A percentile compares a stretch with the other conserved stretches of the same genome.
Evolutionary conservation across 2,888 invertebrate genomes (phyloP).

Genomic region (Drosophila aldrichi): DNA sequence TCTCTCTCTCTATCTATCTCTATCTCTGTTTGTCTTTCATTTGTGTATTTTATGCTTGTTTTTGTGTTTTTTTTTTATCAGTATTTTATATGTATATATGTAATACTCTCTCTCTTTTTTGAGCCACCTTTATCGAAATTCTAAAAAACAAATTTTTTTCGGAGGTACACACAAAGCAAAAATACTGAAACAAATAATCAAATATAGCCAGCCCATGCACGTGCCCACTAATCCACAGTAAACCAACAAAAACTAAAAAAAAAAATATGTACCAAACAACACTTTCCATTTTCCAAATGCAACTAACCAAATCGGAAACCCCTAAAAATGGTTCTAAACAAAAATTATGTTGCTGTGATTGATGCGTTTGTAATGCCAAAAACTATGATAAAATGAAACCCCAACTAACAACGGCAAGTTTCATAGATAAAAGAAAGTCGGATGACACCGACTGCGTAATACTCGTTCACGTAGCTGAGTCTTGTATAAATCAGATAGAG

Average conservation of each 20-base stretch:
- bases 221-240: constrained; percentile 64
- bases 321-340: constrained; percentile 19
- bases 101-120: constrained; percentile 5
- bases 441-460: neutral
- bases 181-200: constrained; percentile 37
- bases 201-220: constrained; percentile 52
- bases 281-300: constrained; percentile 53
- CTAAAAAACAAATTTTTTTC: constrained; percentile 32
- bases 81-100: constrained; percentile 43
- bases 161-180: constrained; percentile 66
- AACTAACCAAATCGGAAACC: constrained; percentile 41
- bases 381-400: constrained; percentile 5
- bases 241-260: neutral
- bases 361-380: constrained; percentile 71
- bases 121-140: constrained; percentile 56
- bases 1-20: constrained; percentile 8
- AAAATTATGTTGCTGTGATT: constrained; percentile 50
- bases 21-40: constrained; percentile 25
- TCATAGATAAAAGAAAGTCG: constrained; percentile 52
- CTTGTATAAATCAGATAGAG: no score
- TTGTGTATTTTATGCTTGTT: constrained; percentile 62
- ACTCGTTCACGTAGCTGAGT: constrained; percentile 2
- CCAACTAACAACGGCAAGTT: constrained; percentile 52
- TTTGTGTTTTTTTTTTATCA: constrained; percentile 32
- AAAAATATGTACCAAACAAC: constrained; percentile 17